Evolutionary conservation across 2,113 vertebrate genomes (phyloP), one percentile per base, ranked within the genome.

Genomic region (Saiga tatarica): DNA sequence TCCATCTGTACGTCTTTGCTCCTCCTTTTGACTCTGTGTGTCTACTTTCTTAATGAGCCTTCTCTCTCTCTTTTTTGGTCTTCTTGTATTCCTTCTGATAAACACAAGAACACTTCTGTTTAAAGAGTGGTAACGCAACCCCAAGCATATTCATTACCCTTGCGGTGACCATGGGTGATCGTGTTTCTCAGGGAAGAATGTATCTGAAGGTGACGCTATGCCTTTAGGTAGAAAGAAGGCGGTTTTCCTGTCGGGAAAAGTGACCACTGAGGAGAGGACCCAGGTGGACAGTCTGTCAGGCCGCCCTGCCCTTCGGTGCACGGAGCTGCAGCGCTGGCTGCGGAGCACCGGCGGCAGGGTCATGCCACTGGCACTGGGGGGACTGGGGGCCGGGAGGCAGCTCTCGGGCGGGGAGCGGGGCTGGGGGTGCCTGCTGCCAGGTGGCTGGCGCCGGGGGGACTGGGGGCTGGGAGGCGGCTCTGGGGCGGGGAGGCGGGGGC

Each of bases 291-390:
- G 9, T 39, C 4, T 23, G 19, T 12, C 5, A 5, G 67, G n/a
- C 6, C 2, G n/a, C 5, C 64, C 9, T 28, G 6, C 33, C 57
- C 39, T 50, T 15, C 21, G 42, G 62, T 11, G 39, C 33, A 2
- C 39, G 13, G 9, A 23, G 1, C 28, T 2, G 28, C 28, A 16
- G 60, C 7, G 19, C 14, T 8, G 5, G 39, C 19, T 14, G 1
- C 1, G 3, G 17, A 2, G 12, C 9, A 0, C 53, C 3, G 92
- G 17, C 21, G n/a, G 0, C 3, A 19, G 67, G 17, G 17, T 12
- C n/a, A 6, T 0, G 4, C n/a, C n/a, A 1, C n/a, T 3, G 67
- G n/a, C n/a, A 9, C n/a, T 0, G n/a, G n/a, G 11, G n/a, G 11
- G n/a, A 1, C 26, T 62, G 30, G 16, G 17, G 78, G 28, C 26